Evolutionary conservation across 2,113 vertebrate genomes (phyloP).

Genomic region (Narcine bancroftii): DNA sequence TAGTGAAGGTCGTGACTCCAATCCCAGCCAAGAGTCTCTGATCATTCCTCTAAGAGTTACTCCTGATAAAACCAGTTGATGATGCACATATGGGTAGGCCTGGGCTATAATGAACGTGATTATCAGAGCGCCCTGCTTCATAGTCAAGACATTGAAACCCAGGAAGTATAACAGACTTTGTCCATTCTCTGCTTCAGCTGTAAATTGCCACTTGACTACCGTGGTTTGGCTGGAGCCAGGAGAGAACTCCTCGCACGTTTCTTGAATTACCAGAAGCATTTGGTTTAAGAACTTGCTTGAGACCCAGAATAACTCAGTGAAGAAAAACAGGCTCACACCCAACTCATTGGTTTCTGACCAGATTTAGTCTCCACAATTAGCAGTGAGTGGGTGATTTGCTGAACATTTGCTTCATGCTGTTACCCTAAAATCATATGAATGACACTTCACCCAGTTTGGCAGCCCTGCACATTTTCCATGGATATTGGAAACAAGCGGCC

Average conservation of each 20-base stretch:
- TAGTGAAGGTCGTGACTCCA: no score
- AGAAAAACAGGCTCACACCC: background rate
- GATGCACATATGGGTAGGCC: background rate
- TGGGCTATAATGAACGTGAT: no score
- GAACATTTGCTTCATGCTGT: background rate
- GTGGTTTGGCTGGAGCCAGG: background rate
- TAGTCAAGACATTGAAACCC: no score
- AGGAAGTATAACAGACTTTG: no score
- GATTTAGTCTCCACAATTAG: background rate
- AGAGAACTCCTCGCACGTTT: background rate
- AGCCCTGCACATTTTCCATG: background rate
- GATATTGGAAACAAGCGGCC: background rate
- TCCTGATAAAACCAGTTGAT: background rate
- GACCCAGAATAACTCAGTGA: background rate
- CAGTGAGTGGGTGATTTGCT: background rate
- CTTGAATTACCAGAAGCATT: background rate
- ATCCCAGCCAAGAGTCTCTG: background rate
- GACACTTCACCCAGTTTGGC: background rate
- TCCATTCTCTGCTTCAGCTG: no score
- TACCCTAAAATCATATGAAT: background rate
- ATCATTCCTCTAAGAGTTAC: background rate
- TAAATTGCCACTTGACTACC: no score
- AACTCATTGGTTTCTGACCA: background rate
- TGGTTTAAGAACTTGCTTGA: background rate
- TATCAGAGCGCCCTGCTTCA: no score